A percentile compares a stretch with the other conserved stretches of the same genome.
phyloP scores from a whole-genome alignment of 30 jellyfish, hydroid and myxozoan species.

The Sanderia malayensis region DNA sequence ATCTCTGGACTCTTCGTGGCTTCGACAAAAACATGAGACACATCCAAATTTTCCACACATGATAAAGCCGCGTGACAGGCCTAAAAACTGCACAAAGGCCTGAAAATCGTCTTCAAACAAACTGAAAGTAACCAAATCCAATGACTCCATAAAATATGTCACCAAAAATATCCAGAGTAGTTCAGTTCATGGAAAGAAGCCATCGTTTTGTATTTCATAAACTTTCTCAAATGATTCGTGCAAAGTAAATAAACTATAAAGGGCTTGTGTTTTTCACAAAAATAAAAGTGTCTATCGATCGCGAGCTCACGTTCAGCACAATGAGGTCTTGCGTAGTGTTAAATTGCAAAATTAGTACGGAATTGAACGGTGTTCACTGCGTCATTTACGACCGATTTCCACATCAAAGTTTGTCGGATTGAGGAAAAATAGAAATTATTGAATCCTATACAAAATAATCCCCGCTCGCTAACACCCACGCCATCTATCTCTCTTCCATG shows the following conservation, averaged over 20 bases:
- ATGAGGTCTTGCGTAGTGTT: no score
- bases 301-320: background rate
- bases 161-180: background rate
- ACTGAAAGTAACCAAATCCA: slow-evolving; percentile 10
- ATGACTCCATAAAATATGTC: background rate
- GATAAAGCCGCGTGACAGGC: background rate
- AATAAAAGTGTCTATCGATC: no score
- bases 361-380: no score
- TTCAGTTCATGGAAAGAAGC: background rate
- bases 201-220: no score
- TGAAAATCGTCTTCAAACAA: slow-evolving; percentile 28
- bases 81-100: slow-evolving; percentile 5
- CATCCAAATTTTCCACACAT: slow-evolving; percentile 66
- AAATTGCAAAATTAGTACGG: no score
- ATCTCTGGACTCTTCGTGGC: slow-evolving; percentile 12
- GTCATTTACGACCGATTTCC: no score
- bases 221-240: no score
- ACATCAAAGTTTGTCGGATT: background rate
- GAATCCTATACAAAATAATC: background rate
- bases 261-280: no score
- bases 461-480: slow-evolving; percentile 46
- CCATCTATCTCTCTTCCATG: slow-evolving; percentile 57
- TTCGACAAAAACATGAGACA: slow-evolving; percentile 58
- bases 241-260: no score
- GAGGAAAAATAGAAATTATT: background rate